Conservation (phyloP, 2,113 vertebrate genomes). For the Cochlearius cochlearius region DNA sequence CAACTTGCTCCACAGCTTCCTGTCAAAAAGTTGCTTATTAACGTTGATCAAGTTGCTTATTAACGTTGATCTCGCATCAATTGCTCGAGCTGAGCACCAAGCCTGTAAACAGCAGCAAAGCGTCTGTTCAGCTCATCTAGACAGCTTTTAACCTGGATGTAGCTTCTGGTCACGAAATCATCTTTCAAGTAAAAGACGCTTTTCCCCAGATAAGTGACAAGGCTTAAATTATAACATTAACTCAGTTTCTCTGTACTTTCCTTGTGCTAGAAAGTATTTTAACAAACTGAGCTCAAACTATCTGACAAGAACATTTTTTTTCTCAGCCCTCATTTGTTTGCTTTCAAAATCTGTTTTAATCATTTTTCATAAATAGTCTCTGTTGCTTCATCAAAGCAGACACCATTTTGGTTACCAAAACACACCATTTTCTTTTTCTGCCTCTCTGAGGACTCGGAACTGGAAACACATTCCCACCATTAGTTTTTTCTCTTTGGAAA, state of each 20-base stretch:
- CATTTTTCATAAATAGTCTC: background rate
- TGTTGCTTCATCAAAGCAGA: background rate
- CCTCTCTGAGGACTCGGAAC: background rate
- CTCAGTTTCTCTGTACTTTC: background rate
- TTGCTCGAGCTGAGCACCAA: background rate
- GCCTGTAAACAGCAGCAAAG: background rate
- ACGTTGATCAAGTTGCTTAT: background rate
- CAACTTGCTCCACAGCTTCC: background rate
- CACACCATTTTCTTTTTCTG: background rate
- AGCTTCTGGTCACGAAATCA: background rate
- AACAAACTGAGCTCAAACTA: background rate
- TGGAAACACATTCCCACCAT: background rate
- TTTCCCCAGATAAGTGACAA: background rate
- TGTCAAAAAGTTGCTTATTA: background rate
- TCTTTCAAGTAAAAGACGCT: background rate
- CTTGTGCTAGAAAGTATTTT: background rate
- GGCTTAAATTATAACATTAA: slow-evolving; percentile 4
- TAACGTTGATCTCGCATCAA: background rate
- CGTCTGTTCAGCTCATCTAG: background rate
- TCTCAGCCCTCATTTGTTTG: background rate
- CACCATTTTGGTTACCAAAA: background rate
- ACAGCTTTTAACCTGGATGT: background rate
- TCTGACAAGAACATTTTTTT: background rate
- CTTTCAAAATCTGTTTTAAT: slow-evolving; percentile 23
- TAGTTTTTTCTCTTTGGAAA: background rate